Evolutionary conservation across 2,888 invertebrate species (phyloP).

Genomic region (Euclidia mi): DNA sequence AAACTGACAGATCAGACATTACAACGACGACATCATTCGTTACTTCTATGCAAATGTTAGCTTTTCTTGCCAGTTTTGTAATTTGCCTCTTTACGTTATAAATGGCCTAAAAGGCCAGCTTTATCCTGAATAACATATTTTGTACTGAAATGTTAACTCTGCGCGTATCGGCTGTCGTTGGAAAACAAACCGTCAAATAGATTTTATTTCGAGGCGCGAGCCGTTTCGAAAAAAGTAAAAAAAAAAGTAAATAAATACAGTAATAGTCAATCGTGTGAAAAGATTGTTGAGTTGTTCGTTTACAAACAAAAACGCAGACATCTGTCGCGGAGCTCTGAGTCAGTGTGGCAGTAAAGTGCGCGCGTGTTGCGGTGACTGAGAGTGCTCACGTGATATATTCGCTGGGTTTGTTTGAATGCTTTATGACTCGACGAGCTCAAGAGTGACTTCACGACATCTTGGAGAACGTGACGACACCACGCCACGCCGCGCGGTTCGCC

Average conservation of each 20-base stretch:
- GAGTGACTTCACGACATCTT: no score
- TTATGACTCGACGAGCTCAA: not conserved
- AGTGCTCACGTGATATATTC: not conserved
- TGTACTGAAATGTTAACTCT: no score
- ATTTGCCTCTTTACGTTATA: not conserved
- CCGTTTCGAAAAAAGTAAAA: not conserved
- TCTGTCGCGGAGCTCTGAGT: not conserved
- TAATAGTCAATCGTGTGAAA: slow-evolving; percentile 7
- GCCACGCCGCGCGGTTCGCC: no score
- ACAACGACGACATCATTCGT: no score
- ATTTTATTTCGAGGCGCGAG: not conserved
- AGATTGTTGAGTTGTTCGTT: slow-evolving; percentile 5
- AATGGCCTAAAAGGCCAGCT: not conserved
- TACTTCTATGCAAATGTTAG: not conserved
- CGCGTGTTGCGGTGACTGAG: not conserved
- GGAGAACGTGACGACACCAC: not conserved
- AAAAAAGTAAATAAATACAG: no score
- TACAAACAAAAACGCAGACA: slow-evolving; percentile 1
- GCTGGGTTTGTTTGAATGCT: not conserved
- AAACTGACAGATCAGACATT: no score
- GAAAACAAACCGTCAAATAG: not conserved
- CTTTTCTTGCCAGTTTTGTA: not conserved
- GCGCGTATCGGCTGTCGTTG: no score
- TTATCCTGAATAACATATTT: no score
- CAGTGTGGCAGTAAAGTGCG: not conserved